These are phyloP conservation scores for Zaprionus bogoriensis DNA, from an alignment of 2,888 invertebrate genomes.

Conservation along the genomic window DNA sequence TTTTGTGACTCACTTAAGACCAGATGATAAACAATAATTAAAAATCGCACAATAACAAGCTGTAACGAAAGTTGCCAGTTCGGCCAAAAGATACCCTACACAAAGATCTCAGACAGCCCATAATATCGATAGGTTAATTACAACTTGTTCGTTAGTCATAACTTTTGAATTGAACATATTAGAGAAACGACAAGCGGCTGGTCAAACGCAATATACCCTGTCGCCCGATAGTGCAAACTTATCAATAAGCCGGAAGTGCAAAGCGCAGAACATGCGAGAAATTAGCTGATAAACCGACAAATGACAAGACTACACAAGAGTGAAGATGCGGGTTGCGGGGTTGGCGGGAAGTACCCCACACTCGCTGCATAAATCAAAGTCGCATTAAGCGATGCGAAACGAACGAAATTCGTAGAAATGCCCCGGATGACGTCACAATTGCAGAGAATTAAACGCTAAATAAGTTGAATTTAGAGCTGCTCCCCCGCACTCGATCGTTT, in stretches of 20 bases:
- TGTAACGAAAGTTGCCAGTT: too few species aligned
- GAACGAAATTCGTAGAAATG: conserved; percentile 35
- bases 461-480: conserved; percentile 21
- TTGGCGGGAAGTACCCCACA: not conserved
- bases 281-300: conserved; percentile 41
- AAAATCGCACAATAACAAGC: conserved; percentile 29
- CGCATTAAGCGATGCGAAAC: conserved; percentile 43
- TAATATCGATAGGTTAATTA: not conserved
- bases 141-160: not conserved
- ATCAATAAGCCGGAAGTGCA: conserved; percentile 48
- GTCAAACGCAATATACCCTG: too few species aligned
- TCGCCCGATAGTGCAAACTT: conserved; percentile 4
- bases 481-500: not conserved
- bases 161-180: too few species aligned
- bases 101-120: not conserved
- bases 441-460: conserved; percentile 19
- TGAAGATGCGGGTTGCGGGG: not conserved
- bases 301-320: conserved; percentile 3
- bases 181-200: too few species aligned
- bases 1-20: conserved; percentile 41
- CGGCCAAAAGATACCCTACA: too few species aligned
- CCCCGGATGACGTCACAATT: conserved; percentile 47
- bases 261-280: conserved; percentile 35
- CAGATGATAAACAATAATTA: conserved; percentile 32
- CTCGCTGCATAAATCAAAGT: conserved; percentile 46